Base-by-base conservation (phyloP, 2,113 vertebrate species). In the Chaenogobius annularis region DNA sequence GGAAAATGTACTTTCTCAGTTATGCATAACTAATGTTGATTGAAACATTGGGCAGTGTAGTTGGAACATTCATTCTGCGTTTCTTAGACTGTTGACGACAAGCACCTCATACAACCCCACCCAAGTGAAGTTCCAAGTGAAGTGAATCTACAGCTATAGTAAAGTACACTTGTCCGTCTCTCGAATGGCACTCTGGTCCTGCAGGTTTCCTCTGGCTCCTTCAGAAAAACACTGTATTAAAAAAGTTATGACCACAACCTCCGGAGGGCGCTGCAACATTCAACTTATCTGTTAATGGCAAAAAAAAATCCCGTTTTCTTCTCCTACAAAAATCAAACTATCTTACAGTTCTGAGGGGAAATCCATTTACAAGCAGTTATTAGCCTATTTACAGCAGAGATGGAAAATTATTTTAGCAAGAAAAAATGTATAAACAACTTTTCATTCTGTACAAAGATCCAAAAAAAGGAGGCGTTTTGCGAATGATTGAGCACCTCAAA, bases 121-220 rank as follows among this genome's bases (percentile, higher is more conserved):
- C 47, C 26, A 31, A 31, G 26, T 31, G 26, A 31, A 31, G 26
- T 31, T 31, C 26, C 56, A 61, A 10, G 22, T 73, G 35, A 63
- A 61, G 70, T 79, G 22, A 26, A 58, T 55, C 22, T 58, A 26
- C 19, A 67, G 78, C 78, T 72, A 66, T 54, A 67, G 68, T 78
- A 67, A 87, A 87, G 88, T 87, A 85, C 82, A 86, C 77, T 85
- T 79, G 46, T 63, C 85, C 58, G 80, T 82, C 85, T 72, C 68
- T 83, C 77, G 72, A 86, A 87, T 88, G 85, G 88, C 87, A 90
- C 87, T 83, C 83, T 83, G 84, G 87, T 86, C 77, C 68, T 78
- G 65, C 59, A 10, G 69, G 69, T 61, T 70, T 68, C 62, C 62
- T 63, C 68, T 58, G 22, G 63, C 50, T 69, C 72, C 70, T 74